Base-by-base conservation (phyloP, 1,140 invertebrate genomes). In the Lordiphosa collinella region DNA sequence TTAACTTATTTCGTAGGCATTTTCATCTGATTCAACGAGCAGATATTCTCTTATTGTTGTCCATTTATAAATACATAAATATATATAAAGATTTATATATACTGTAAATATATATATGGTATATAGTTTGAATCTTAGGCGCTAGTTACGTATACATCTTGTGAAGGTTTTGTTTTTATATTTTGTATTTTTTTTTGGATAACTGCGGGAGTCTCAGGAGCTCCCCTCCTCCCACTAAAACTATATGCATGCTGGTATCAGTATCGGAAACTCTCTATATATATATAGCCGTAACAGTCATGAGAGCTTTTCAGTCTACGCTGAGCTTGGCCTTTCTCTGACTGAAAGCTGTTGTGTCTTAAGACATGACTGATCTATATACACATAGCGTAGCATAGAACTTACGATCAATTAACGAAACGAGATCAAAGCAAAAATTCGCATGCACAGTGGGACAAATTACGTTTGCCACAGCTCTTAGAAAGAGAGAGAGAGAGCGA, bases 121-220 rank as follows among this genome's bases (percentile, higher is more conserved):
- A 34, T 69, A 56, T 69, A 52, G 55, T 80, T 80, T 68, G 67
- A 80, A 82, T 60, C 84, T 86, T 86, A 86, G 14, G 40, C 37
- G 36, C 86, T 87, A 88, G 13, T 87, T 87, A 87, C 86, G 86
- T 87, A 87, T 87, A 87, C 86, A 88, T 87, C 70, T 69, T 78
- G 62, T 86, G 76, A 73, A 82, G 85, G 79, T 69, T 69, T 55
- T 69, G 40, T 32, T 18, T 29, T 50, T 50, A 32, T 14, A 11
- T 22, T 18, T 35, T 14, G 34, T 18, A 50, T 37, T 16, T 29
- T 29, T 59, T 53, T 66, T 29, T 38, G 74, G 44, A 73, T 60
- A 61, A 80, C 69, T 48, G 64, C 31, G 46, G 41, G 41, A 44
- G 29, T 44, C 22, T 29, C 25, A 29, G 25, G 25, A 29, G 25